Evolutionary conservation across 2,113 vertebrate species (phyloP), one percentile per base, ranked within the genome.

Genomic region (Coryphaenoides rupestris): DNA sequence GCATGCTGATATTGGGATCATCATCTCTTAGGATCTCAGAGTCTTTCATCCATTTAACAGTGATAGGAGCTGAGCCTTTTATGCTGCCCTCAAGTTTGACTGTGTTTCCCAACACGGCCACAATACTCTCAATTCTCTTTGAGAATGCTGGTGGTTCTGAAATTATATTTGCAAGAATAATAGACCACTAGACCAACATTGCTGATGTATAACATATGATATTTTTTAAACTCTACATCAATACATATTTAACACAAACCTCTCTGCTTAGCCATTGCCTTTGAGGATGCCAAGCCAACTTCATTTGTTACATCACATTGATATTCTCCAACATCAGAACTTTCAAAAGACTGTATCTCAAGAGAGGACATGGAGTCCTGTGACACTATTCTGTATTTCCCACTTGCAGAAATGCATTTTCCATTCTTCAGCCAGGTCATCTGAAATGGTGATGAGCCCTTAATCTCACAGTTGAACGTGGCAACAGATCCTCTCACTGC

Each of bases 401-500:
- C 94, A 86, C 94, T 94, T 86, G 92, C 81, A 59, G 90, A 87
- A 77, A 96, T 88, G 65, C 87, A 86, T 72, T 94, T 96, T 84
- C 92, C 95, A 78, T 93, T 93, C 90, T 95, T 96, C 83, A 91
- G 93, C 95, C 94, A 96, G 63, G 87, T 84, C 83, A 98, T 90
- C 68, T 95, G 93, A 79, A 97, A 95, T 0, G 94, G 95, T 60
- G 89, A 86, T n/a, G 94, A 93, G 66, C 95, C 95, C 65, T 90
- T 66, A 66, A 98, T 54, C 76, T 96, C 95, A 86, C 93, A 94
- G 58, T 95, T 91, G 89, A 98, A 86, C 3, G 91, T 17, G 3
- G 93, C 86, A 56, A 92, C 91, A 22, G 90, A 83, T 63, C 94
- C 95, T 85, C 91, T 93, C 46, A 95, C 93, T 76, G 94, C 84